These are phyloP conservation scores for Erpornis zantholeuca DNA, from an alignment of 2,113 vertebrate species.

Conservation along the genomic window DNA sequence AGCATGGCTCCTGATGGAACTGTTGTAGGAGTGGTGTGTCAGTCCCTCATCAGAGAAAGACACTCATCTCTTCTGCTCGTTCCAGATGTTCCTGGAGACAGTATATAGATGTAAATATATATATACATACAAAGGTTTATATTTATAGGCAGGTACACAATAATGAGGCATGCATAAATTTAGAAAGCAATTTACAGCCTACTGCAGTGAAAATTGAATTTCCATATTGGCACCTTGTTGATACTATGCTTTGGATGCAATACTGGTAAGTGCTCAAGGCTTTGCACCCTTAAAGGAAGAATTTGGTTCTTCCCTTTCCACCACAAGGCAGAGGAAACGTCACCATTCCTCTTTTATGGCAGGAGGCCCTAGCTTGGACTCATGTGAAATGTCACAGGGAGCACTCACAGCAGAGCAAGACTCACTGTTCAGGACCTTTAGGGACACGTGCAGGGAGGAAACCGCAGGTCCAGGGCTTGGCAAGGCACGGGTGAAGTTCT, in stretches of 20 bases:
- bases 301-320: not conserved
- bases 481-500: not conserved
- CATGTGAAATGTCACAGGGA: fast-evolving
- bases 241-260: not conserved
- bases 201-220: not conserved
- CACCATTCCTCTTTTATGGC: not conserved
- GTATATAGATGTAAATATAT: fast-evolving
- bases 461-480: not conserved
- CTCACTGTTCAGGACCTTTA: not conserved
- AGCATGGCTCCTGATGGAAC: not conserved
- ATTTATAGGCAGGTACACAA: not conserved
- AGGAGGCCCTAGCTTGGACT: not conserved
- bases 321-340: not conserved
- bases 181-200: not conserved
- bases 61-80: not conserved
- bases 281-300: not conserved
- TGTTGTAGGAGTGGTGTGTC: not conserved
- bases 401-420: not conserved
- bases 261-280: not conserved
- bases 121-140: not conserved
- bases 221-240: not conserved
- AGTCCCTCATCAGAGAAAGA: not conserved
- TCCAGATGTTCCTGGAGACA: not conserved
- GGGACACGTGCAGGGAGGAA: fast-evolving
- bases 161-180: not conserved